Base-by-base conservation (phyloP, 2,888 invertebrate species). In the Meliscaeva auricollis region DNA sequence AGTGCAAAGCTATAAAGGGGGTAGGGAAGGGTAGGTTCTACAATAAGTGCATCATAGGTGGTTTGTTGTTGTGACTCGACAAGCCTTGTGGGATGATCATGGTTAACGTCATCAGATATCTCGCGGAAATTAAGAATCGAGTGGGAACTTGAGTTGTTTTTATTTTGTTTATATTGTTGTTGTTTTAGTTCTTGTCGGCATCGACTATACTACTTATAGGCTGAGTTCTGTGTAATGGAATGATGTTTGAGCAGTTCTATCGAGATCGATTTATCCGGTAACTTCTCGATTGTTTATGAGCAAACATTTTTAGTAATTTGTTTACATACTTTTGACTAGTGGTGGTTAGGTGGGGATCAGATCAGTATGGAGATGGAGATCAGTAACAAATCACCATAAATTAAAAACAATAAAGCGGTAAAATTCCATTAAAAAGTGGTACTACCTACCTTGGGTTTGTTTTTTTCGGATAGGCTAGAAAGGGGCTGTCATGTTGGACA, bases 61-160 rank as follows among this genome's bases (percentile, higher is more conserved):
- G 44, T 30, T 74, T 38, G 13, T 6, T 17, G 1, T 15, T 17
- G 22, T 9, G 11, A 26, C 4, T 0, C 20, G 20, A n/a, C n/a
- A 30, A 75, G 75, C 56, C 58, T 58, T 74, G 32, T 66, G 38
- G 41, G 20, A 15, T n/a, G 13, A 58, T 73, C 35, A 17, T n/a
- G 30, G 44, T 48, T 50, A 48, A 38, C 46, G 41, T 46, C 50
- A 66, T 46, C 50, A 66, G 38, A 50, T 50, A 64, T 74, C n/a
- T n/a, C 44, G 32, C 62, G 79, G 79, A 83, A 74, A 74, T 79
- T 69, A 54, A 79, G 69, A 83, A 74, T 74, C 69, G 74, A 83
- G 44, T 54, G 83, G 79, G 79, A 83, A 83, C 60, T 77, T 74
- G 64, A 30, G 50, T 64, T 26, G 64, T 17, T 62, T 62, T 54